A percentile compares a stretch with the other conserved stretches of the same genome.
Conservation (phyloP, 2,113 vertebrate species). For the Syngnathus typhle region DNA sequence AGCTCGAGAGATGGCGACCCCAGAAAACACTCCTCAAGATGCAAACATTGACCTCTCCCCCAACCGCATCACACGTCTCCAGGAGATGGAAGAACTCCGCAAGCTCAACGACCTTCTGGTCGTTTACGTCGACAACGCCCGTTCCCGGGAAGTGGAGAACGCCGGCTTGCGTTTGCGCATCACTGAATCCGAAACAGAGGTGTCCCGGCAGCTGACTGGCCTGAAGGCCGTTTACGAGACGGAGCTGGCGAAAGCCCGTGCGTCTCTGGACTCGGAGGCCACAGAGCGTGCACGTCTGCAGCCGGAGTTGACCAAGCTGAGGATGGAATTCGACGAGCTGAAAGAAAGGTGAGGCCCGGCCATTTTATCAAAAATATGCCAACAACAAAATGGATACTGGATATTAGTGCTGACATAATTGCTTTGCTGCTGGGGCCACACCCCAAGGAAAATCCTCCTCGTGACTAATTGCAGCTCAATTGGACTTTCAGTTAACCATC, state of each 20-base stretch:
- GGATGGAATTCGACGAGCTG: constrained; percentile 90
- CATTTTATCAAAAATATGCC: background rate
- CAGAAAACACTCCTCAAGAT: constrained; percentile 59
- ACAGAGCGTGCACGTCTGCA: constrained; percentile 91
- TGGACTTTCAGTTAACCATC: constrained; percentile 13
- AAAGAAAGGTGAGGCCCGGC: constrained; percentile 79
- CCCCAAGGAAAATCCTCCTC: constrained; percentile 33
- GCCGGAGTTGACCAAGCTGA: constrained; percentile 88
- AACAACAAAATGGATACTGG: background rate
- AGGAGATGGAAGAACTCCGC: constrained; percentile 94
- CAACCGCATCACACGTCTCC: constrained; percentile 91
- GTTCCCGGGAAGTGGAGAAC: constrained; percentile 90
- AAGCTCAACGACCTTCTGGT: constrained; percentile 96
- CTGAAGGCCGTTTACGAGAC: constrained; percentile 91
- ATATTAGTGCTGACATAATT: constrained; percentile 11
- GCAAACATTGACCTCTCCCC: constrained; percentile 74
- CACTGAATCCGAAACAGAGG: constrained; percentile 92
- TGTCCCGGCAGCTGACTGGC: constrained; percentile 86
- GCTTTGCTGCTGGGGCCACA: constrained; percentile 22
- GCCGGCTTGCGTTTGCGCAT: constrained; percentile 87
- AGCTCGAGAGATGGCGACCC: constrained; percentile 7
- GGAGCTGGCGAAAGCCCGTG: constrained; percentile 90
- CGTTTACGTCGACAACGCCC: constrained; percentile 93
- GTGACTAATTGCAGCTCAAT: constrained; percentile 32
- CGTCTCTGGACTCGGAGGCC: constrained; percentile 95